Conservation (phyloP, 2,113 vertebrate genomes). For the Syngnathoides biaculeatus region DNA sequence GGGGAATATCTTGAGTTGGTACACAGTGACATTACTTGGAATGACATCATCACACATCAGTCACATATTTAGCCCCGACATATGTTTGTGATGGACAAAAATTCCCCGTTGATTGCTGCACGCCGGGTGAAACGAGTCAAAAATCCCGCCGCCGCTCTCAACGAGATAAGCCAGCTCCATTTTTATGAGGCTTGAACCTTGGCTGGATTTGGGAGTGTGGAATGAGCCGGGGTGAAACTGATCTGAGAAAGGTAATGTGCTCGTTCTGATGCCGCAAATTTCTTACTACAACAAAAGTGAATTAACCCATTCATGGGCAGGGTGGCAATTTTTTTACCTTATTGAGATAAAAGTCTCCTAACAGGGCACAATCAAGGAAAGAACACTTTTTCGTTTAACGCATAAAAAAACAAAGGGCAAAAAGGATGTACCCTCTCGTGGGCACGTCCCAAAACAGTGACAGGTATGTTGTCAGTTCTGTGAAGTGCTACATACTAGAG, state of each 20-base stretch:
- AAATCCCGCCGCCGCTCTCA: neutral
- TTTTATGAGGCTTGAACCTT: conserved; percentile 35
- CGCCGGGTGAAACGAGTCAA: neutral
- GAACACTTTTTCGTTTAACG: too few relatives aligned
- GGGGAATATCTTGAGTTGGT: neutral
- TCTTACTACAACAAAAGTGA: neutral
- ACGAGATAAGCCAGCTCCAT: conserved; percentile 15
- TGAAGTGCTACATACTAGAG: too few relatives aligned
- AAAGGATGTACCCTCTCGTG: too few relatives aligned
- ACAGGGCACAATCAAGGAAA: too few relatives aligned
- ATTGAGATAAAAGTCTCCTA: too few relatives aligned
- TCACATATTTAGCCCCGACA: conserved; percentile 21
- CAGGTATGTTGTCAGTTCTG: too few relatives aligned
- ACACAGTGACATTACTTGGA: conserved; percentile 16
- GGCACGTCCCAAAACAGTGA: too few relatives aligned
- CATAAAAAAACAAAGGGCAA: too few relatives aligned
- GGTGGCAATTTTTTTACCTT: too few relatives aligned
- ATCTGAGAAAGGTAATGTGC: conserved; percentile 17
- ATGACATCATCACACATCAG: conserved; percentile 11
- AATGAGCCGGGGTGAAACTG: conserved; percentile 20
- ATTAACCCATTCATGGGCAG: too few relatives aligned
- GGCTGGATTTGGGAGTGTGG: conserved; percentile 21
- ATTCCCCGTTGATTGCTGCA: conserved; percentile 26
- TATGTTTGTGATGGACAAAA: conserved; percentile 24
- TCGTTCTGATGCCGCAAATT: conserved; percentile 7